phyloP scores from a whole-genome alignment of 2,113 vertebrate genomes.

The Semicossyphus pulcher region DNA sequence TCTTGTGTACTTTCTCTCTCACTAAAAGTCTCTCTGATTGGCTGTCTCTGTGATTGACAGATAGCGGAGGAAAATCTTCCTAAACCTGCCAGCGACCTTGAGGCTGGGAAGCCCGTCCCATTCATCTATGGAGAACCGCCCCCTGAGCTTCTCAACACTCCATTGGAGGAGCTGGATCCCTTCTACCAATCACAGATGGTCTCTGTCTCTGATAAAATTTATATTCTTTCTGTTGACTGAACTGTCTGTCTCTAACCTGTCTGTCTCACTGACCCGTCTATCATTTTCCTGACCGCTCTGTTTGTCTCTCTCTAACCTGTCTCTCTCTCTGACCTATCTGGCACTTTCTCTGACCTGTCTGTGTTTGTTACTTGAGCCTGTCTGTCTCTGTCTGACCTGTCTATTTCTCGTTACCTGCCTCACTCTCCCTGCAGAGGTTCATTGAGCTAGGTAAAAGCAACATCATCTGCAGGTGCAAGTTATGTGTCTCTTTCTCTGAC shows the following conservation, averaged over 20 bases:
- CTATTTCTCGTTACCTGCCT: background rate
- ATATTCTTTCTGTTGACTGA: background rate
- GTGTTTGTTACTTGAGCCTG: background rate
- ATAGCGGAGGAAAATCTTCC: slow-evolving; percentile 62
- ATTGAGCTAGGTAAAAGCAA: too few species aligned
- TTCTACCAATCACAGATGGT: slow-evolving; percentile 77
- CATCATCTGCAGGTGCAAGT: too few species aligned
- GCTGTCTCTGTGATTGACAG: slow-evolving; percentile 39
- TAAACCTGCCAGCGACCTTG: slow-evolving; percentile 66
- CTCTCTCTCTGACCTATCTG: too few species aligned
- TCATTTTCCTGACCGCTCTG: too few species aligned
- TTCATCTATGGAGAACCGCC: slow-evolving; percentile 75
- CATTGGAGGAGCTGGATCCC: slow-evolving; percentile 76
- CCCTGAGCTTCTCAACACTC: slow-evolving; percentile 62
- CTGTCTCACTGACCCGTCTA: background rate
- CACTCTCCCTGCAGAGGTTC: too few species aligned
- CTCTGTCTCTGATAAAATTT: background rate
- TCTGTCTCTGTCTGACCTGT: background rate
- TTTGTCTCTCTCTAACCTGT: background rate
- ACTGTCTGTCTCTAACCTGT: background rate
- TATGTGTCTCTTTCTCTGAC: background rate
- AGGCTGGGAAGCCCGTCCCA: slow-evolving; percentile 75
- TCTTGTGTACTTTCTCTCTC: too few species aligned
- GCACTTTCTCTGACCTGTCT: background rate
- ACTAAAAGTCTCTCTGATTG: background rate